Conservation (phyloP, 2,888 invertebrate species). For the Cheilosia impressa region DNA sequence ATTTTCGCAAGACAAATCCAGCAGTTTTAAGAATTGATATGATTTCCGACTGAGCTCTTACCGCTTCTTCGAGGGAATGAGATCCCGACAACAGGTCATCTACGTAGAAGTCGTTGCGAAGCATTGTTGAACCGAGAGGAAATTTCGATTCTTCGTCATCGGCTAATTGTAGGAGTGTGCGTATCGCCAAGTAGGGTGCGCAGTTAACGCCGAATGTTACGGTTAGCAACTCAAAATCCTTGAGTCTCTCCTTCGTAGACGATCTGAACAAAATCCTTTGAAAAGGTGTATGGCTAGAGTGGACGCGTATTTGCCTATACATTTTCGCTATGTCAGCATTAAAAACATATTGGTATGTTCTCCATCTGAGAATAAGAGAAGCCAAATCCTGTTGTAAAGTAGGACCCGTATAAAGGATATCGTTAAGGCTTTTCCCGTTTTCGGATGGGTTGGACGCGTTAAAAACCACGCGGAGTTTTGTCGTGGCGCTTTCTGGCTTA, state of each 20-base stretch:
- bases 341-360: slow-evolving; percentile 48
- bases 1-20: slow-evolving; percentile 37
- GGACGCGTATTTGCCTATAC: slow-evolving; percentile 74
- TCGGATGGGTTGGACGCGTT: slow-evolving; percentile 75
- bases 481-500: slow-evolving; percentile 59
- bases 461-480: slow-evolving; percentile 76
- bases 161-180: slow-evolving; percentile 44
- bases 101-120: slow-evolving; percentile 46
- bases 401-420: slow-evolving; percentile 30
- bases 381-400: slow-evolving; percentile 73
- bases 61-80: slow-evolving; percentile 19
- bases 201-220: slow-evolving; percentile 48
- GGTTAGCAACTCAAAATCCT: slow-evolving; percentile 44
- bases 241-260: slow-evolving; percentile 4
- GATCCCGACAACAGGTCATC: slow-evolving; percentile 60
- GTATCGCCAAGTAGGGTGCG: slow-evolving; percentile 56
- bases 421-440: slow-evolving; percentile 61
- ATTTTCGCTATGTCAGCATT: slow-evolving; percentile 76
- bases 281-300: slow-evolving; percentile 55
- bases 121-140: slow-evolving; percentile 26
- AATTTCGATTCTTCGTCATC: slow-evolving; percentile 15
- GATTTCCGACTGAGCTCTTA: slow-evolving; percentile 30
- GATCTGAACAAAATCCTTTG: slow-evolving; percentile 73
- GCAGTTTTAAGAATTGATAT: slow-evolving; percentile 14
- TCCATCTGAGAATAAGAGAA: slow-evolving; percentile 41